A percentile compares a stretch with the other conserved stretches of the same genome.
phyloP scores from a whole-genome alignment of 2,113 vertebrate species.

The Holacanthus passer region DNA sequence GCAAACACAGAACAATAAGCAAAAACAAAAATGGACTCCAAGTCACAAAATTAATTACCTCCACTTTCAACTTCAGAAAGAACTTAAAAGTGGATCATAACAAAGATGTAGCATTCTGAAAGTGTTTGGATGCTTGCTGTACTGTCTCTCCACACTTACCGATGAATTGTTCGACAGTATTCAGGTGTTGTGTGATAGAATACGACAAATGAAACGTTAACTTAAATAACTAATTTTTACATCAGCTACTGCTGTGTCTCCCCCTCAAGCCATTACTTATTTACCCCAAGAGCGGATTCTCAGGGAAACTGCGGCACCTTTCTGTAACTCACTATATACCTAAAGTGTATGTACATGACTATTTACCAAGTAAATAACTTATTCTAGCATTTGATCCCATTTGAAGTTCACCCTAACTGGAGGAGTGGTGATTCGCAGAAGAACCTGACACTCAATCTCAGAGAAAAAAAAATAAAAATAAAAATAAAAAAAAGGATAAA shows the following conservation, averaged over 20 bases:
- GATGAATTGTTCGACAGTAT: slow-evolving; percentile 5
- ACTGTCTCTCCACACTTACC: neutral
- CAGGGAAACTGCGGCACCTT: slow-evolving; percentile 8
- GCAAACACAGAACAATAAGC: slow-evolving; percentile 18
- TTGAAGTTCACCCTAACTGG: neutral
- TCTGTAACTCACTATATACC: neutral
- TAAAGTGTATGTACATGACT: slow-evolving; percentile 46
- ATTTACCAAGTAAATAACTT: slow-evolving; percentile 21
- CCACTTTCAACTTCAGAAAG: neutral
- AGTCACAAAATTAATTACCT: neutral
- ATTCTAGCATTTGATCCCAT: slow-evolving; percentile 22
- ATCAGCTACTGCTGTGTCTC: neutral
- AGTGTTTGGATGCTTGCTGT: neutral
- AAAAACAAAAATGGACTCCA: neutral
- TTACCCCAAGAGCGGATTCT: neutral
- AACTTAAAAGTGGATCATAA: neutral
- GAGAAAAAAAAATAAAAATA: neutral
- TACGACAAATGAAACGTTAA: neutral
- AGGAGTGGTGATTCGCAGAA: slow-evolving; percentile 6
- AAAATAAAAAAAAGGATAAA: slow-evolving; percentile 18
- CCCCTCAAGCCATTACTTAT: neutral
- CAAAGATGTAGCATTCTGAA: neutral
- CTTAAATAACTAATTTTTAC: neutral
- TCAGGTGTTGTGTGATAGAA: neutral
- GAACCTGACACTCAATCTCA: slow-evolving; percentile 1